These are phyloP conservation scores for Empidonax alnorum DNA, from an alignment of 2,113 vertebrate genomes.

Conservation along the genomic window DNA sequence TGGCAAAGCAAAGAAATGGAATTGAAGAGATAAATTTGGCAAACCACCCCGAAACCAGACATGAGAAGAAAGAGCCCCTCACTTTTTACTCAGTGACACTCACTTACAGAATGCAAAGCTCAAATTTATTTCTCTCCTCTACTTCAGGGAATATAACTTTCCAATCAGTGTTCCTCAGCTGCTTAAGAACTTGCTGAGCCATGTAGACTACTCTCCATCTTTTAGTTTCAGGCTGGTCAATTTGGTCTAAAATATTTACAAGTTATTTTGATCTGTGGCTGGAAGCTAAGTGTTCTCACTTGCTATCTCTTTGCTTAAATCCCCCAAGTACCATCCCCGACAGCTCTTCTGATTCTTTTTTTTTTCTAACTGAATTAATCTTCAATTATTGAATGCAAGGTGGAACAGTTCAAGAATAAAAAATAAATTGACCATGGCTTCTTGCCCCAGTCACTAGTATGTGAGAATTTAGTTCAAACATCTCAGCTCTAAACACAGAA, in stretches of 20 bases:
- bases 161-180: not conserved
- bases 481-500: not conserved
- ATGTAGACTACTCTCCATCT: not conserved
- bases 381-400: not conserved
- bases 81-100: not conserved
- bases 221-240: not conserved
- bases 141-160: not conserved
- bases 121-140: not conserved
- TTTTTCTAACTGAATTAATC: not conserved
- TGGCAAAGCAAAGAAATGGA: not conserved
- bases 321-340: not conserved
- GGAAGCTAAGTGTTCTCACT: conserved; percentile 12
- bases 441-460: not conserved
- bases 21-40: not conserved
- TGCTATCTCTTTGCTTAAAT: not conserved
- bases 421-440: not conserved
- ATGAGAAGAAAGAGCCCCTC: not conserved
- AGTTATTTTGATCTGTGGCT: conserved; percentile 11
- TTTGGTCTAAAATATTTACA: conserved; percentile 45
- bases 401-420: not conserved
- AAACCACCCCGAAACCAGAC: not conserved
- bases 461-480: not conserved
- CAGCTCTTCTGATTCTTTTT: not conserved
- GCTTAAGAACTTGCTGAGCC: not conserved
- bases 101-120: not conserved